These are phyloP conservation scores for Sebastes melanostomus DNA, from an alignment of 2,797 vertebrate genomes.

Conservation along the genomic window DNA sequence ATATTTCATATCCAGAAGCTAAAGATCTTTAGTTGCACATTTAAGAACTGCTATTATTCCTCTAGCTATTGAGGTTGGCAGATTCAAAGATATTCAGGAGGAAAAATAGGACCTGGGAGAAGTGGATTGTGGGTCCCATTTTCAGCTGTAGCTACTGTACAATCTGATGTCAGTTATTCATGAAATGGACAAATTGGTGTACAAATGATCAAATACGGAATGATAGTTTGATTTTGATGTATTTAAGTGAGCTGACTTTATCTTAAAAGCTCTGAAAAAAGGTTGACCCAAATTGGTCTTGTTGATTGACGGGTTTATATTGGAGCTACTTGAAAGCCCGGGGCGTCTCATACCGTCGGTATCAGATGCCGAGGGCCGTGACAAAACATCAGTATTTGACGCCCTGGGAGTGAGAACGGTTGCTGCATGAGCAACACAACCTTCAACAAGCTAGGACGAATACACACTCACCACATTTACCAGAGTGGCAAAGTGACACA, in stretches of 20 bases:
- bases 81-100: neutral
- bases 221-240: neutral
- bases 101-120: neutral
- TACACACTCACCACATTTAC: slow-evolving; percentile 6
- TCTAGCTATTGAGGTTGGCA: neutral
- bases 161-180: neutral
- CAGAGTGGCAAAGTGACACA: slow-evolving; percentile 14
- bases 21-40: neutral
- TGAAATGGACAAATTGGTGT: neutral
- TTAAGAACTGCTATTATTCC: neutral
- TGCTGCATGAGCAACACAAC: neutral
- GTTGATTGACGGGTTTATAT: too few relatives aligned
- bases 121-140: neutral
- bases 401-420: too few relatives aligned
- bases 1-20: slow-evolving; percentile 12
- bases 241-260: neutral
- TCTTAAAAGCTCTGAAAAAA: too few relatives aligned
- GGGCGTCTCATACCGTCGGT: neutral
- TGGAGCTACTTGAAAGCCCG: too few relatives aligned
- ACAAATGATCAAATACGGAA: too few relatives aligned
- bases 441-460: neutral
- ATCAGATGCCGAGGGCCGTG: neutral
- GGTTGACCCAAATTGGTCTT: too few relatives aligned
- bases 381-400: too few relatives aligned
- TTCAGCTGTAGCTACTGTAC: neutral